These are phyloP conservation scores for Bombus balteatus DNA, from an alignment of 1,140 invertebrate genomes.

Conservation along the genomic window DNA sequence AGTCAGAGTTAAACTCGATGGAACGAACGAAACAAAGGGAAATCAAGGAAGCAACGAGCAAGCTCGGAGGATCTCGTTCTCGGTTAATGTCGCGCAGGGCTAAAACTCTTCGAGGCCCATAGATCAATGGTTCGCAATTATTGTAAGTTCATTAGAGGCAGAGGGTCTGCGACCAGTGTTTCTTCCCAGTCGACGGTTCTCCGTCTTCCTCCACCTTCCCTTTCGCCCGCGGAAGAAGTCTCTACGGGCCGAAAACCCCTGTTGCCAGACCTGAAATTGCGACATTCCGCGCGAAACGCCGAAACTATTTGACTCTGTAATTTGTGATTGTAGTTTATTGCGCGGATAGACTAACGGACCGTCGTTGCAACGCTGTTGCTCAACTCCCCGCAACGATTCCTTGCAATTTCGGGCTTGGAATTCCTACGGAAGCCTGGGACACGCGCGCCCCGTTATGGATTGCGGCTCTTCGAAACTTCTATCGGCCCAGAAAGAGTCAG, in stretches of 20 bases:
- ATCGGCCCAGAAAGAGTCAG: constrained; percentile 51
- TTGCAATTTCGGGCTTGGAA: constrained; percentile 69
- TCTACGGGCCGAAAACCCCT: constrained; percentile 71
- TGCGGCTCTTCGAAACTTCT: constrained; percentile 59
- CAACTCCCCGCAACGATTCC: constrained; percentile 67
- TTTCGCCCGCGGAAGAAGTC: constrained; percentile 63
- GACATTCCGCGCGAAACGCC: constrained; percentile 82
- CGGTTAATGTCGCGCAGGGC: constrained; percentile 65
- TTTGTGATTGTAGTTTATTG: constrained; percentile 84
- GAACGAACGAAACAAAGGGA: neutral
- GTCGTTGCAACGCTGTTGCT: constrained; percentile 65
- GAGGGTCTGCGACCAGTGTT: constrained; percentile 45
- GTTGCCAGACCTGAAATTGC: constrained; percentile 81
- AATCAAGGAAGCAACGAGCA: constrained; percentile 23
- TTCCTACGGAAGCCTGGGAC: constrained; percentile 60
- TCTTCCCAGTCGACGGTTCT: constrained; percentile 58
- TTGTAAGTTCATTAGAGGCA: constrained; percentile 82
- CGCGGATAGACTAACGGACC: constrained; percentile 79
- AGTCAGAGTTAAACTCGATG: neutral
- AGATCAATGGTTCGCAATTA: constrained; percentile 83
- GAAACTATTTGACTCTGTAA: constrained; percentile 83
- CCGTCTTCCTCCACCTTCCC: constrained; percentile 43
- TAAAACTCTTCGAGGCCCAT: constrained; percentile 77
- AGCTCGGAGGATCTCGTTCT: constrained; percentile 18
- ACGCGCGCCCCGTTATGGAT: constrained; percentile 59